Conservation (phyloP, 2,888 invertebrate genomes). For the Polymixis flavicincta region DNA sequence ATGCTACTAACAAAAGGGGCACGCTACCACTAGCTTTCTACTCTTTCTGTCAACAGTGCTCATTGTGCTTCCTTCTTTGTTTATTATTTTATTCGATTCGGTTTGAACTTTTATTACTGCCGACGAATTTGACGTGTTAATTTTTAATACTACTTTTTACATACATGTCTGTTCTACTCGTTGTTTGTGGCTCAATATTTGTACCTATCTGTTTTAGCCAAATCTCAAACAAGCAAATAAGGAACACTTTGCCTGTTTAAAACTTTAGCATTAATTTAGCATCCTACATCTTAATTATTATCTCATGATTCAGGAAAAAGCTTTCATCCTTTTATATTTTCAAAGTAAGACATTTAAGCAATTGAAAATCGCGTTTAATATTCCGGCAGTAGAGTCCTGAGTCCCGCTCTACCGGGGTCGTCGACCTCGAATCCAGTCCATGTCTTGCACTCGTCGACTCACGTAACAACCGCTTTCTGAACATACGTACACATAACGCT, state of each 20-base stretch:
- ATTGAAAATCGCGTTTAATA: constrained; percentile 77
- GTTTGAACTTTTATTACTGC: constrained; percentile 48
- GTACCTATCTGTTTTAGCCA: too few relatives aligned
- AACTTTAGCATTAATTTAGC: not conserved
- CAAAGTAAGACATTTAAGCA: constrained; percentile 58
- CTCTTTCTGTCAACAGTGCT: constrained; percentile 74
- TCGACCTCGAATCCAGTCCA: constrained; percentile 88
- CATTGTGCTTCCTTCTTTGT: constrained; percentile 70
- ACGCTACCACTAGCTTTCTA: constrained; percentile 81
- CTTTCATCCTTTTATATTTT: constrained; percentile 26
- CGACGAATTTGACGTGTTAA: constrained; percentile 30
- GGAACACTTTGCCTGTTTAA: not conserved
- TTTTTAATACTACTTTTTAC: constrained; percentile 12
- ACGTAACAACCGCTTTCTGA: constrained; percentile 88
- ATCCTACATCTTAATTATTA: constrained; percentile 2
- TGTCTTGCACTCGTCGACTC: constrained; percentile 87
- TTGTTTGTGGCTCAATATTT: not conserved
- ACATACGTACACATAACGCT: constrained; percentile 71
- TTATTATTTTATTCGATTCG: constrained; percentile 65
- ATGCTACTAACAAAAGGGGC: constrained; percentile 84
- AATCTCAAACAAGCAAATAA: not conserved
- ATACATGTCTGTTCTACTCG: not conserved
- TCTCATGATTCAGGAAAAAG: constrained; percentile 4
- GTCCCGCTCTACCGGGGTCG: constrained; percentile 87
- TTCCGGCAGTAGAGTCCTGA: constrained; percentile 87